A percentile compares a stretch with the other conserved stretches of the same genome.
Evolutionary conservation across 2,113 vertebrate species (phyloP).

Genomic region (Charina bottae): DNA sequence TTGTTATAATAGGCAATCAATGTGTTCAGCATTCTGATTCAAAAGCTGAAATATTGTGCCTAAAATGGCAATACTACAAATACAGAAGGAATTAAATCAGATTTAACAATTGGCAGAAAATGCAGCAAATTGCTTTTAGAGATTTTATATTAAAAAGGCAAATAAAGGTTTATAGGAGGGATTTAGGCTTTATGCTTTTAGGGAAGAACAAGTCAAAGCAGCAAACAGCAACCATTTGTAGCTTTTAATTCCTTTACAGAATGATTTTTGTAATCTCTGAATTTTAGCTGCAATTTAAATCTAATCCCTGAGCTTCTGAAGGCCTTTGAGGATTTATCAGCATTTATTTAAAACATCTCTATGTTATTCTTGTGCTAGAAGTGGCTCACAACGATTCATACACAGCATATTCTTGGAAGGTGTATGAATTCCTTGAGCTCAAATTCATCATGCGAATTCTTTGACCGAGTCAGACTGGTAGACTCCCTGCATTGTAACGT

Average conservation of each 20-base stretch:
- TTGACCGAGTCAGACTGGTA: not conserved
- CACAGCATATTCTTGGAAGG: not conserved
- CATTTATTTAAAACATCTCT: conserved; percentile 5
- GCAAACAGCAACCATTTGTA: conserved; percentile 48
- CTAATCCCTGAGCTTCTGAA: not conserved
- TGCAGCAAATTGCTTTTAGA: conserved; percentile 32
- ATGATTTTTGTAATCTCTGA: conserved; percentile 9
- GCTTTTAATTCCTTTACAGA: conserved; percentile 42
- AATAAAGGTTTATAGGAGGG: conserved; percentile 48
- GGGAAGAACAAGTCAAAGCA: conserved; percentile 38
- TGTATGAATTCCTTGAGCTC: not conserved
- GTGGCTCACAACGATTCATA: not conserved
- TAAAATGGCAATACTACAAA: conserved; percentile 32
- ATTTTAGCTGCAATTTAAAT: conserved; percentile 36
- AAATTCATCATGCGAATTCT: not conserved
- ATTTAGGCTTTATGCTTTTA: conserved; percentile 32
- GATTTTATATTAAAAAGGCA: conserved; percentile 45
- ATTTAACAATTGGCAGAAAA: conserved; percentile 42
- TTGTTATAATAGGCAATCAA: not conserved
- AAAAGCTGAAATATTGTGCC: conserved; percentile 22
- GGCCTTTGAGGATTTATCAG: not conserved
- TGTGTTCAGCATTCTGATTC: conserved; percentile 1
- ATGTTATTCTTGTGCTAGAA: not conserved
- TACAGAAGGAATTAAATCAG: conserved; percentile 34
- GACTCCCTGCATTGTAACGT: not conserved